Base-by-base conservation (phyloP, 2,113 vertebrate genomes). In the Scolopax mira region DNA sequence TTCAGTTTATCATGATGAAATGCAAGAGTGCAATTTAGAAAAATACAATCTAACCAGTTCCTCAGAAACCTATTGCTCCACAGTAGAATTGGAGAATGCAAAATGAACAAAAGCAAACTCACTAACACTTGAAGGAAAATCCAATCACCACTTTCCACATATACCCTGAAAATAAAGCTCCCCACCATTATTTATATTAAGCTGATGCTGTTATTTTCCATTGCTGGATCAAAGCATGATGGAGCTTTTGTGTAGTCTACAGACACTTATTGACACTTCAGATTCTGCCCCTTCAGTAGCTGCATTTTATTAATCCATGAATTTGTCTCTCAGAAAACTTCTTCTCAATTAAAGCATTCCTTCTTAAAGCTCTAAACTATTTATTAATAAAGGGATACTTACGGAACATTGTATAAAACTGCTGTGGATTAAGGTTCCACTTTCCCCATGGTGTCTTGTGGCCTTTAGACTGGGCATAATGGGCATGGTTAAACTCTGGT, bases 381-480 rank as follows among this genome's bases (percentile, higher is more conserved):
- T 84, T 18, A 75, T 11, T 48, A 89, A 79, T 28, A 62, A 21
- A 84, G 10, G 23, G 25, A 80, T 89, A 99, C 99, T 99, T 98
- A 99, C 99, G 99, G 96, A 99, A 99, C 99, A 99, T 99, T 75
- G 99, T 99, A 96, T 99, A 99, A 97, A 99, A 99, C 97, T 99
- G 99, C 92, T 99, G 99, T 3, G 99, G 99, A 97, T 99, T 99
- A 85, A 99, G 98, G 97, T 99, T 99, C 99, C 99, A 99, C 97
- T 99, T 99, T 57, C 99, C 99, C 99, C 99, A 99, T 0, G 99
- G 99, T 1, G 99, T 99, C 97, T 99, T 99, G 97, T 99, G 99
- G 41, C 99, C 99, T 97, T 99, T 99, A 14, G 99, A 99, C 96
- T 99, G 99, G 58, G 99, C 99, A 60, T 99, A 99, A 96, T 99